Evolutionary conservation across 1,140 invertebrate species (phyloP).

Genomic region (Drosophila tani): DNA sequence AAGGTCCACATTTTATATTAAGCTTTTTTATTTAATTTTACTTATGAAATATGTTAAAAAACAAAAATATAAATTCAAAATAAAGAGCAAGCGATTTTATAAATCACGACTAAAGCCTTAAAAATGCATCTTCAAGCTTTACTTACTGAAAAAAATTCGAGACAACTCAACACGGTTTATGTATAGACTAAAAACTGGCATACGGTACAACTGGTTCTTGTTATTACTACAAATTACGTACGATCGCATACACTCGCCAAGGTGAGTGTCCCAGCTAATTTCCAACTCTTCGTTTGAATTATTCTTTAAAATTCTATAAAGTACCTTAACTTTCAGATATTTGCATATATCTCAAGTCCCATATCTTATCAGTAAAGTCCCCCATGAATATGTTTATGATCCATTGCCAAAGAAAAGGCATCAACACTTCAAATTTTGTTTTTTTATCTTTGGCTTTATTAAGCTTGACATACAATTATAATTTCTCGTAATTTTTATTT

Average conservation of each 20-base stretch:
- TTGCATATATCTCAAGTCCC: background rate
- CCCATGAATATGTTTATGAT: background rate
- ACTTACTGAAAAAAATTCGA: background rate
- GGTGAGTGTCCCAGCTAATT: background rate
- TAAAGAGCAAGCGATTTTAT: too few relatives aligned
- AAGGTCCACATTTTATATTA: too few relatives aligned
- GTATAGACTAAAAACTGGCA: background rate
- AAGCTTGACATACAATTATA: conserved; percentile 51
- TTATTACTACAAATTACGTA: background rate
- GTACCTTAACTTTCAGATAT: background rate
- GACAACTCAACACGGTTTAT: background rate
- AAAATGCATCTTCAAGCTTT: background rate
- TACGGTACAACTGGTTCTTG: background rate
- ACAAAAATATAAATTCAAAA: too few relatives aligned
- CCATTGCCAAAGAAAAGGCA: background rate
- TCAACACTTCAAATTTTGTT: conserved; percentile 1
- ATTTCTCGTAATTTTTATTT: conserved; percentile 22
- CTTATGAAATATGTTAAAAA: too few relatives aligned
- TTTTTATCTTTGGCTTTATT: conserved; percentile 64
- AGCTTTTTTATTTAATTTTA: too few relatives aligned
- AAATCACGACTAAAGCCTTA: too few relatives aligned
- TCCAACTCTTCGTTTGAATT: background rate
- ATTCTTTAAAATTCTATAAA: background rate
- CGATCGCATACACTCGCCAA: background rate
- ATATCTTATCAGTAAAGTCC: background rate